Evolutionary conservation across 2,113 vertebrate species (phyloP), one percentile per base, ranked within the genome.

Genomic region (Equus przewalskii): DNA sequence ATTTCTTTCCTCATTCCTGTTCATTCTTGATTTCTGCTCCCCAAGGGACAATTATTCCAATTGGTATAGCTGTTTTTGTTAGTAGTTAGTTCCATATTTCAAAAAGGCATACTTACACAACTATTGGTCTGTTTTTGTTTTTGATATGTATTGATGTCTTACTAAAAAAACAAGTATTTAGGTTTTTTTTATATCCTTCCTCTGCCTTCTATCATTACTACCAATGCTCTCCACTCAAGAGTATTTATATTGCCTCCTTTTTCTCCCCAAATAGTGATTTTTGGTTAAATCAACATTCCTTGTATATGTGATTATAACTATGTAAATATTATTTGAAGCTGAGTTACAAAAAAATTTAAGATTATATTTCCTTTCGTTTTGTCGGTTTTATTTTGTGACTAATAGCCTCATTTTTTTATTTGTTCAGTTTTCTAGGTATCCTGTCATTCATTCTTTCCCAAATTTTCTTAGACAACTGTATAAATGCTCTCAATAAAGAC

Each of bases 21-120:
- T 62, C 58, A 44, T 85, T 73, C 22, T 58, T 64, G 4, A 58
- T 96, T 91, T 96, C 65, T 89, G 33, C 24, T 95, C 36, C 26
- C 60, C 12, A 9, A 22, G 49, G 30, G 28, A 96, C 36, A 88
- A 33, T 0, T 13, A 19, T 3, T 80, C 24, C 4, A 28, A 13
- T 76, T 83, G 16, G 16, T 83, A 51, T 56, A 62, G 24, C 69
- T 79, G 28, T 64, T 89, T 54, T 70, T 79, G 7, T 65, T 62
- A 90, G 33, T 67, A 60, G n/a, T 54, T 82, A 72, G 28, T 56
- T 78, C n/a, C 44, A 22, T 33, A 56, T 76, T 92, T 92, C 15
- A 51, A 30, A 26, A 28, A 46, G 8, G 7, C 11, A 8, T 36
- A 13, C 21, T 33, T 60, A 33, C 0, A 44, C 1, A 76, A 28